Evolutionary conservation across 2,113 vertebrate species (phyloP).

Genomic region (Lagopus muta): DNA sequence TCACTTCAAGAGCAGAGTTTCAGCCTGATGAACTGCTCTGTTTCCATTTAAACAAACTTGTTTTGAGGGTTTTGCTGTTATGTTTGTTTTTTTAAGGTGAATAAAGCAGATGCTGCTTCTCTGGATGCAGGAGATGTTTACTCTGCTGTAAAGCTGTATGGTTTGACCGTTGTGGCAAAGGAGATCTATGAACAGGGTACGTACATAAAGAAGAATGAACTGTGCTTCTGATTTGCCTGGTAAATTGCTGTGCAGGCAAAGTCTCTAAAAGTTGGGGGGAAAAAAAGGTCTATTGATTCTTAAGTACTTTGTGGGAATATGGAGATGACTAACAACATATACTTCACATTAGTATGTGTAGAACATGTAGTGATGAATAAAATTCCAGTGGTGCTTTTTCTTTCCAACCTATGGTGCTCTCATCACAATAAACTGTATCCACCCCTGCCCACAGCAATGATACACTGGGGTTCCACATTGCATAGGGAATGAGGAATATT

Average conservation of each 20-base stretch:
- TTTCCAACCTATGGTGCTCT: background rate
- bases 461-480: background rate
- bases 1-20: background rate
- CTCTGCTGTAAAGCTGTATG: constrained; percentile 88
- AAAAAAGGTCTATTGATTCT: background rate
- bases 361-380: background rate
- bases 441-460: background rate
- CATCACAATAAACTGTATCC: background rate
- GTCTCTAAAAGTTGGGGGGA: background rate
- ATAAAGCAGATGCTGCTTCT: constrained; percentile 87
- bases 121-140: constrained; percentile 91
- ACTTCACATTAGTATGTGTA: background rate
- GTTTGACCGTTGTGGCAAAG: constrained; percentile 84
- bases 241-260: background rate
- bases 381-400: background rate
- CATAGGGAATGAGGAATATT: background rate
- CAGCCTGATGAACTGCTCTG: background rate
- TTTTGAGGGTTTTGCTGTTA: background rate
- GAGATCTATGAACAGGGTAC: constrained; percentile 87
- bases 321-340: background rate
- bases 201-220: background rate
- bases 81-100: constrained; percentile 80
- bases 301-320: background rate
- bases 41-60: background rate
- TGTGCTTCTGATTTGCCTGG: background rate